Evolutionary conservation across 2,888 invertebrate genomes (phyloP), one percentile per base, ranked within the genome.

Genomic region (Caenorhabditis afra): DNA sequence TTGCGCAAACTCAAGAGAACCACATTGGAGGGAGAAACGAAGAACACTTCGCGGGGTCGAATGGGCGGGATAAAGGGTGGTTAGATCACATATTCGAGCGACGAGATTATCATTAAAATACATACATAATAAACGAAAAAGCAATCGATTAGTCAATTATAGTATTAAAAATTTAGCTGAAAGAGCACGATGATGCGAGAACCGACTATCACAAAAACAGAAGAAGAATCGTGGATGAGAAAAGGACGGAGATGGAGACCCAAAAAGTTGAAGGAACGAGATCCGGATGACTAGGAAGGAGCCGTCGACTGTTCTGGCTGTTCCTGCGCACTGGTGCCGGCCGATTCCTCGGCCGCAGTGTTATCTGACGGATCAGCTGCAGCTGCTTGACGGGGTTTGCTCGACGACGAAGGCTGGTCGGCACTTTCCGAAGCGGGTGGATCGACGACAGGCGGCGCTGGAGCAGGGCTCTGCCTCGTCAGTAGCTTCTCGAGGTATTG

Each of bases 261-360:
- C 29, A 7, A 29, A 3, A 29, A 29, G 7, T 3, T 29, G 4
- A 3, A 29, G 7, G 7, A 29, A 37, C 29, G 61, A 22, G 18
- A 59, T n/a, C n/a, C n/a, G 29, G 23, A n/a, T 3, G 7, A 29
- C 7, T 29, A 5, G 7, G 7, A 29, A 7, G 85, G 85, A 59
- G 82, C 76, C 76, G 81, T 82, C 74, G 85, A 76, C 81, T 85
- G 83, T 20, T 65, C 62, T 62, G 82, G 84, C 68, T 78, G 82
- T 68, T 80, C 83, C 73, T 74, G 79, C 68, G 74, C 74, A 61
- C 41, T 59, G 45, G 57, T 65, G 45, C 62, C 75, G 37, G 67
- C 58, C 16, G n/a, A 10, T 20, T 75, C 79, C 22, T 79, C 79
- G 16, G 75, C 79, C 3, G 39, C 41, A 11, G 45, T 44, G n/a